Evolutionary conservation across 2,797 vertebrate species (phyloP).

Genomic region (Mus spretus): DNA sequence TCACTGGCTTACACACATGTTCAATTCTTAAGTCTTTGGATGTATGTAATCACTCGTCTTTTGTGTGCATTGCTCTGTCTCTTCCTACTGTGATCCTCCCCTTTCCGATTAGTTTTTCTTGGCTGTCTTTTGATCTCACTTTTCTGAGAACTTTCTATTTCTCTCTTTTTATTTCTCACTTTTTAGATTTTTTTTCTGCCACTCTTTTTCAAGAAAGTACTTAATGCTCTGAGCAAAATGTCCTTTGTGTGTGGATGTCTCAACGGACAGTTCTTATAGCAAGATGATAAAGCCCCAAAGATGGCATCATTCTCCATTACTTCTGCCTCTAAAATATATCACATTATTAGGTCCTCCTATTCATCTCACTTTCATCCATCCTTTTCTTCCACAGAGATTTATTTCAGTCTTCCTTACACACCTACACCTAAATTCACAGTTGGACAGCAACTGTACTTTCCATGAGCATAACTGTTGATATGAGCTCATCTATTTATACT

Average conservation of each 20-base stretch:
- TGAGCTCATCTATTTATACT: background rate
- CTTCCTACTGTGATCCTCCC: background rate
- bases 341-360: background rate
- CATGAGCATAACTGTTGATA: background rate
- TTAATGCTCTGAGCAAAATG: background rate
- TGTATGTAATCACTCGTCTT: background rate
- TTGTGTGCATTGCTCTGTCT: background rate
- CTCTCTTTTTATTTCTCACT: background rate
- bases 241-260: background rate
- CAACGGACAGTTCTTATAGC: background rate
- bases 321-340: background rate
- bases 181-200: constrained; percentile 8
- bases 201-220: constrained; percentile 25
- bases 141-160: background rate
- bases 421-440: background rate
- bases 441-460: background rate
- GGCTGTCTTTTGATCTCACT: background rate
- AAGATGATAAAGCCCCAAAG: background rate
- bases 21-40: background rate
- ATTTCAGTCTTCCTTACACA: background rate
- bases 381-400: background rate
- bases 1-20: background rate
- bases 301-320: background rate
- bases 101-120: background rate
- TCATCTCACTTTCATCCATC: background rate